Conservation (phyloP, 2,888 invertebrate genomes). For the Eudasyphora cyanicolor region DNA sequence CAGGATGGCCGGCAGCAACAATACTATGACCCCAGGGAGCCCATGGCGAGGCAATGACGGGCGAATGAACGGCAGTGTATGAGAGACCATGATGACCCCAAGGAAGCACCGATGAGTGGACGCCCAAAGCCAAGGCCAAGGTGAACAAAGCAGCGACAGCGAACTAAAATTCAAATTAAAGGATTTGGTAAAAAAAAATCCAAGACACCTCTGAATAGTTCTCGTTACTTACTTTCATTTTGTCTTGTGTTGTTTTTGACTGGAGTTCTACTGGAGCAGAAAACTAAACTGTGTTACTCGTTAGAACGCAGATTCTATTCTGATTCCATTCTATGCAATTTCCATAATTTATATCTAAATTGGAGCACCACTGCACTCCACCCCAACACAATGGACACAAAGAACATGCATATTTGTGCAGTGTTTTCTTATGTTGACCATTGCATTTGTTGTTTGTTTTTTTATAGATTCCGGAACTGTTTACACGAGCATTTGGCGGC, state of each 20-base stretch:
- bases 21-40: constrained; percentile 27
- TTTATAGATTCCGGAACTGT: too few relatives aligned
- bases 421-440: too few relatives aligned
- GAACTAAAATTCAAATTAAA: constrained; percentile 72
- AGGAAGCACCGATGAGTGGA: constrained; percentile 74
- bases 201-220: neutral
- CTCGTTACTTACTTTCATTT: constrained; percentile 74
- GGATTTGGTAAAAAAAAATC: neutral
- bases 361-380: too few relatives aligned
- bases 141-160: constrained; percentile 71
- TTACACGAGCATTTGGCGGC: too few relatives aligned
- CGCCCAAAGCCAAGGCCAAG: constrained; percentile 76
- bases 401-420: too few relatives aligned
- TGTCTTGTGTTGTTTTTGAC: constrained; percentile 59
- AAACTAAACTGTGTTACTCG: constrained; percentile 57
- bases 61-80: constrained; percentile 72
- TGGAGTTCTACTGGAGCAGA: constrained; percentile 62
- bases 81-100: constrained; percentile 69
- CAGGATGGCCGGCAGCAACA: constrained; percentile 29
- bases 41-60: constrained; percentile 65
- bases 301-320: constrained; percentile 56
- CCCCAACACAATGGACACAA: too few relatives aligned
- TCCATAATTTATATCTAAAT: constrained; percentile 62
- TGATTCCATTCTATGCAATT: constrained; percentile 52
- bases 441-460: too few relatives aligned